Percentiles rank a stretch among this genome's conserved stretches.
Conservation (phyloP, 53 echinoderm and acorn worm genomes). For the Echinarachnius parma region DNA sequence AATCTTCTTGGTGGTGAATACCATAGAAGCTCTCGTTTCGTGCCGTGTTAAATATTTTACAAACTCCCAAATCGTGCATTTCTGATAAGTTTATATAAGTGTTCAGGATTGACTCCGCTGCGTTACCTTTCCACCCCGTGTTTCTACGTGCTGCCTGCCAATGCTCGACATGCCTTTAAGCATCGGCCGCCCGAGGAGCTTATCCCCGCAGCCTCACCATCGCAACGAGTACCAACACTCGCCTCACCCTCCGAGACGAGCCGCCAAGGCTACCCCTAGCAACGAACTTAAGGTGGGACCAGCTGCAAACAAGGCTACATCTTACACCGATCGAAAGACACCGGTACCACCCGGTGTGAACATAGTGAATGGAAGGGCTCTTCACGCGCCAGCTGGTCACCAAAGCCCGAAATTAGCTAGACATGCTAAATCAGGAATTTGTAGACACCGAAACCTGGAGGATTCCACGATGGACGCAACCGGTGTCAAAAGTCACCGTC, state of each 20-base stretch:
- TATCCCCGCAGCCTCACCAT: slow-evolving; percentile 39
- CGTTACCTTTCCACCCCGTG: too few species aligned
- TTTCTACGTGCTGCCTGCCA: too few species aligned
- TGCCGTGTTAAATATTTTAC: too few species aligned
- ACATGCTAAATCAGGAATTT: neutral
- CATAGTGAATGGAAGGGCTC: neutral
- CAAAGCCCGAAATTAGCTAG: too few species aligned
- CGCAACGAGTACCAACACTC: slow-evolving; percentile 34
- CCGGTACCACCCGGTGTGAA: too few species aligned
- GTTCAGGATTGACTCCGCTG: too few species aligned
- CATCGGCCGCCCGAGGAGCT: slow-evolving; percentile 25
- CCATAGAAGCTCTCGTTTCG: too few species aligned
- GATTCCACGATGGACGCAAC: slow-evolving; percentile 54
- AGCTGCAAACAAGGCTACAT: too few species aligned
- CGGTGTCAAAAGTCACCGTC: slow-evolving; percentile 51
- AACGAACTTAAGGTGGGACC: slow-evolving; percentile 8
- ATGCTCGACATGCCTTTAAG: slow-evolving; percentile 35
- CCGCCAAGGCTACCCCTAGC: neutral
- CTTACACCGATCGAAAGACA: too few species aligned
- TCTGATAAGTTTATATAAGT: too few species aligned
- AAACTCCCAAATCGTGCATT: too few species aligned
- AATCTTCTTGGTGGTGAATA: too few species aligned
- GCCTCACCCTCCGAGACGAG: slow-evolving; percentile 32
- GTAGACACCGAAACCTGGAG: slow-evolving; percentile 38
- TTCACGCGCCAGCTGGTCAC: neutral